Base-by-base conservation (phyloP, 2,797 vertebrate genomes). In the Coilia nasus region DNA sequence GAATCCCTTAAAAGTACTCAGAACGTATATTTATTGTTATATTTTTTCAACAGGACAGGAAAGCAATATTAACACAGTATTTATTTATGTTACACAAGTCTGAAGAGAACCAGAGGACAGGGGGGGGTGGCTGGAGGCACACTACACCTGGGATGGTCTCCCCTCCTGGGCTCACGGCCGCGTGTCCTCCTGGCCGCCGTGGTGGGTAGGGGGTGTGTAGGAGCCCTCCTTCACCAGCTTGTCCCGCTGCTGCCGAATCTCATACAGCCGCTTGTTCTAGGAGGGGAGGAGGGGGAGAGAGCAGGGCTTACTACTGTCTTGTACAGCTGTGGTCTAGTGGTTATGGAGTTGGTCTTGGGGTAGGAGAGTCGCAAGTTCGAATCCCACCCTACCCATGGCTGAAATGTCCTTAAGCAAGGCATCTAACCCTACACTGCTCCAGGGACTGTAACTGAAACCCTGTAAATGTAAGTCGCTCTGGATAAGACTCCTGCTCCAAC, bases 211-310 rank as follows among this genome's bases (percentile, higher is more conserved):
- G 0, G 93, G 93, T 0, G 92, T 95, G 91, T 98, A 99, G 17
- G 93, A 95, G 19, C 97, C 97, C 81, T 97, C 96, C 90, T 97
- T 97, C 3, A 97, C 91, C 93, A 99, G 71, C 92, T 96, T 97
- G 12, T 96, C 89, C 23, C 93, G 94, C 93, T 98, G 97, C 78
- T 88, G 71, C 23, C 87, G 82, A 91, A 99, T 95, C 0, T 84
- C 44, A 0, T 4, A 0, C 86, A 98, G 81, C 35, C 98, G 92
- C 28, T 57, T 0, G 0, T 88, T 60, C 98, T 99, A 91, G 11
- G 82, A 81, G 41, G 75, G 88, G 60, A 82, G 84, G 31, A 83
- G 81, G 46, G 67, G 88, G 31, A 19, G 50, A 87, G 21, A 86
- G 25, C 10, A 81, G 25, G 23, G 15, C 1, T 78, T 44, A 41